A percentile compares a stretch with the other conserved stretches of the same genome.
Evolutionary conservation across 2,113 vertebrate genomes (phyloP).

Genomic region (Eira barbara): DNA sequence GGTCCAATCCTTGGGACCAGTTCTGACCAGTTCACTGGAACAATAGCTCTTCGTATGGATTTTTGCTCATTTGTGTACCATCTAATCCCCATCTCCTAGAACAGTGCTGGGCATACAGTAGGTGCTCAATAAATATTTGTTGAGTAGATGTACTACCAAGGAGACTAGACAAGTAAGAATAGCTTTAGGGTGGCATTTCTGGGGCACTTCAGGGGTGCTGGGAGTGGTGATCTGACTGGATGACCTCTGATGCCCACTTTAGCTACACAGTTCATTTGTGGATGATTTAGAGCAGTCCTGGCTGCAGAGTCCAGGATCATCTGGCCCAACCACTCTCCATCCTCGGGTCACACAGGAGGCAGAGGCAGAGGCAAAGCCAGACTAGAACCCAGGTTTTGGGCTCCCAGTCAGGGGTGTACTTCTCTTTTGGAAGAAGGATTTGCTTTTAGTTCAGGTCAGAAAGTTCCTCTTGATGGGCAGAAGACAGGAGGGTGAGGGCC

Average conservation of each 20-base stretch:
- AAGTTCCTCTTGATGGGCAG: neutral
- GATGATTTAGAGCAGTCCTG: neutral
- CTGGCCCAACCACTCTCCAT: neutral
- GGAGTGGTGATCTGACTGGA: neutral
- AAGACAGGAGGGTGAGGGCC: neutral
- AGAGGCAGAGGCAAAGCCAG: neutral
- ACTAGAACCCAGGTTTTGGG: neutral
- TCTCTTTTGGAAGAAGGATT: slow-evolving; percentile 36
- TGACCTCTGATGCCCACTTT: neutral
- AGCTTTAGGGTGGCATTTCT: neutral
- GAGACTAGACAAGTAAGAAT: neutral
- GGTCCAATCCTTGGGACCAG: neutral
- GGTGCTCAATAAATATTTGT: neutral
- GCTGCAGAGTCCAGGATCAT: neutral
- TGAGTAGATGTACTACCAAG: neutral
- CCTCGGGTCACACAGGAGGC: neutral
- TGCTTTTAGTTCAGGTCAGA: neutral
- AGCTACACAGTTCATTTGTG: neutral
- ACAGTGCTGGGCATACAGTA: neutral
- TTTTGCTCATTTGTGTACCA: neutral
- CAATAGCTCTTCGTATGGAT: neutral
- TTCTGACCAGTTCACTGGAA: neutral
- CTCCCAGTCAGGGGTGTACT: neutral
- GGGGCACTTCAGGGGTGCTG: neutral
- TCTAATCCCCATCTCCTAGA: neutral